Conservation (phyloP, 2,113 vertebrate species). For the Herpailurus yagouaroundi region DNA sequence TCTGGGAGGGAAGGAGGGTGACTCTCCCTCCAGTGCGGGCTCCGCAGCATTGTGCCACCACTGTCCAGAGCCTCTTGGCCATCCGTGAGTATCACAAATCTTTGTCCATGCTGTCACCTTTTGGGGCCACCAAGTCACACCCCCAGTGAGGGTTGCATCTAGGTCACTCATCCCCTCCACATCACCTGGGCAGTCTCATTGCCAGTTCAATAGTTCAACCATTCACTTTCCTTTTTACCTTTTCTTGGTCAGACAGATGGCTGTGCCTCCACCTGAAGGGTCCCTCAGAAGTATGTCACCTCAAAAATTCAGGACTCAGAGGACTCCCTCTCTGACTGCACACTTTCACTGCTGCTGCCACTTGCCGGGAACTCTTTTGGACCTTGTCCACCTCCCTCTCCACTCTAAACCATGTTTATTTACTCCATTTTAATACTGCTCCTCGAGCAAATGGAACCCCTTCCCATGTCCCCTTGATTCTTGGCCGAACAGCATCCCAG, state of each 20-base stretch:
- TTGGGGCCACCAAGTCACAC: neutral
- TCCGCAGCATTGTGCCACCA: too few relatives aligned
- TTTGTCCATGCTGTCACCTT: neutral
- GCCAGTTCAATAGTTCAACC: fast-evolving
- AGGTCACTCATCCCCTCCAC: neutral
- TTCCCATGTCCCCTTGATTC: neutral
- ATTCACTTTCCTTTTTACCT: neutral
- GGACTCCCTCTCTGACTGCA: neutral
- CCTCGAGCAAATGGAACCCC: neutral
- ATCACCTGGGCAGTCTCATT: neutral
- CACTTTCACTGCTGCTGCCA: neutral
- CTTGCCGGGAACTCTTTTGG: neutral
- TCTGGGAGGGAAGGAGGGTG: neutral
- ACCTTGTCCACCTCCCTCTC: too few relatives aligned
- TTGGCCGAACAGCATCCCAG: neutral
- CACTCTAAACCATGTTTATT: too few relatives aligned
- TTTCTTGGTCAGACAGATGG: neutral
- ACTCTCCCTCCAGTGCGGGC: neutral
- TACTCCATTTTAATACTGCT: neutral
- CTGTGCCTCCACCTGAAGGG: neutral
- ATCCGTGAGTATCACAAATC: neutral
- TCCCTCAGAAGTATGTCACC: neutral
- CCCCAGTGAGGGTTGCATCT: neutral
- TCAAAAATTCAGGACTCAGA: neutral
- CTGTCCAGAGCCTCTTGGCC: neutral